Conservation (phyloP, 37 sponge, comb jelly and placozoan species). For the Eunapius fragilis region DNA sequence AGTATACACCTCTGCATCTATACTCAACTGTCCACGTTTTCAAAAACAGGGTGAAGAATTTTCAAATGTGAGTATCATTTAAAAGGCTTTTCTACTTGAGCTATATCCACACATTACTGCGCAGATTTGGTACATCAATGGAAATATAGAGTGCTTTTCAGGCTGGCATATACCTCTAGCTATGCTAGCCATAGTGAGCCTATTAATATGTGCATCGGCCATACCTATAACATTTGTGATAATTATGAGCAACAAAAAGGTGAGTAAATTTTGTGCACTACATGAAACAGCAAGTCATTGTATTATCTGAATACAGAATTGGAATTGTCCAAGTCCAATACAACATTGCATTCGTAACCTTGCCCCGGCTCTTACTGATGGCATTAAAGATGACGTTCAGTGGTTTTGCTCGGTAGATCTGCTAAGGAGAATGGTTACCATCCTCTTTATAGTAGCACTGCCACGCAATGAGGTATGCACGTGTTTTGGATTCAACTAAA, state of each 20-base stretch:
- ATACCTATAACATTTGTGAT: constrained; percentile 10
- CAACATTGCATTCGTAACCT: constrained; percentile 5
- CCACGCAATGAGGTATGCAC: constrained; percentile 67
- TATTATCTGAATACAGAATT: not conserved
- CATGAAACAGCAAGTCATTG: too few relatives aligned
- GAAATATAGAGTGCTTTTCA: constrained; percentile 56
- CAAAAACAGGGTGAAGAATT: constrained; percentile 2
- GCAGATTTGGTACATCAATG: constrained; percentile 66
- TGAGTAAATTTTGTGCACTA: not conserved
- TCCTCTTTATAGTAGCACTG: constrained; percentile 56
- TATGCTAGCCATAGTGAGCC: constrained; percentile 34
- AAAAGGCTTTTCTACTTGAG: too few relatives aligned
- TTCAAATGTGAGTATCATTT: constrained; percentile 4
- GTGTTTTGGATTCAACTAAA: too few relatives aligned
- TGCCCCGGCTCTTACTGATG: not conserved
- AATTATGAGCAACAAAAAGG: constrained; percentile 1
- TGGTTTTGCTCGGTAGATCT: constrained; percentile 75
- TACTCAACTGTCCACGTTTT: constrained; percentile 66
- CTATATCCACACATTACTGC: not conserved
- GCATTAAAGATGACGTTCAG: constrained; percentile 38
- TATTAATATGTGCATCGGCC: constrained; percentile 23
- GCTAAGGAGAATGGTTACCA: constrained; percentile 42
- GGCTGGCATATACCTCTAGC: constrained; percentile 55
- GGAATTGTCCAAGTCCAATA: not conserved
- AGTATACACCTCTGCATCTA: constrained; percentile 62